These are phyloP conservation scores for Melanotaenia trifasciata DNA, from an alignment of 2,797 vertebrate species.

Conservation along the genomic window DNA sequence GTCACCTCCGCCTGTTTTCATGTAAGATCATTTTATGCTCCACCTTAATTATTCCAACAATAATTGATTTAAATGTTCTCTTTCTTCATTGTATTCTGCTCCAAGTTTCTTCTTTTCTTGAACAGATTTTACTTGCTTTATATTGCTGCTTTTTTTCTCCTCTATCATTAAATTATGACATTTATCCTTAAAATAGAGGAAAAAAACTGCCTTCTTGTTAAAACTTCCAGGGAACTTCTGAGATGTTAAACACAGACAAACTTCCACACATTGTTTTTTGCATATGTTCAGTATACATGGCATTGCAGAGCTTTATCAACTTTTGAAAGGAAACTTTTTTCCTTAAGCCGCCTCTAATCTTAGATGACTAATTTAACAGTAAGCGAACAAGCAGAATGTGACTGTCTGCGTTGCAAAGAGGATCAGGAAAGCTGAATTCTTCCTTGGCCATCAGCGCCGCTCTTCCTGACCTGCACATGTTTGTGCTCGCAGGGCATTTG, in stretches of 20 bases:
- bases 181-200: too few relatives aligned
- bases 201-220: background rate
- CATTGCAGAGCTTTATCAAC: slow-evolving; percentile 56
- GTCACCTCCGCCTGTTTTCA: too few relatives aligned
- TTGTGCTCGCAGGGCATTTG: slow-evolving; percentile 67
- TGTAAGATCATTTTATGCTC: too few relatives aligned
- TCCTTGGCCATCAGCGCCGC: slow-evolving; percentile 46
- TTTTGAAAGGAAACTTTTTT: slow-evolving; percentile 58
- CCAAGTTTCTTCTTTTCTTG: too few relatives aligned
- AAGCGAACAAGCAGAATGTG: slow-evolving; percentile 68
- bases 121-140: too few relatives aligned
- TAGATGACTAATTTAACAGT: slow-evolving; percentile 75
- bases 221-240: slow-evolving; percentile 3
- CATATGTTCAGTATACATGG: slow-evolving; percentile 47
- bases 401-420: slow-evolving; percentile 66
- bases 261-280: slow-evolving; percentile 32
- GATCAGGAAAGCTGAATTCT: slow-evolving; percentile 63
- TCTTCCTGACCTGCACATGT: slow-evolving; percentile 60
- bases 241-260: background rate
- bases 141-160: too few relatives aligned
- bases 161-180: too few relatives aligned
- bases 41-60: too few relatives aligned
- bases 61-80: too few relatives aligned
- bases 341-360: slow-evolving; percentile 71
- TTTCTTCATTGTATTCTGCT: too few relatives aligned